A percentile compares a stretch with the other conserved stretches of the same genome.
phyloP scores from a whole-genome alignment of 2,888 invertebrate genomes.

The Peribatodes rhomboidaria region DNA sequence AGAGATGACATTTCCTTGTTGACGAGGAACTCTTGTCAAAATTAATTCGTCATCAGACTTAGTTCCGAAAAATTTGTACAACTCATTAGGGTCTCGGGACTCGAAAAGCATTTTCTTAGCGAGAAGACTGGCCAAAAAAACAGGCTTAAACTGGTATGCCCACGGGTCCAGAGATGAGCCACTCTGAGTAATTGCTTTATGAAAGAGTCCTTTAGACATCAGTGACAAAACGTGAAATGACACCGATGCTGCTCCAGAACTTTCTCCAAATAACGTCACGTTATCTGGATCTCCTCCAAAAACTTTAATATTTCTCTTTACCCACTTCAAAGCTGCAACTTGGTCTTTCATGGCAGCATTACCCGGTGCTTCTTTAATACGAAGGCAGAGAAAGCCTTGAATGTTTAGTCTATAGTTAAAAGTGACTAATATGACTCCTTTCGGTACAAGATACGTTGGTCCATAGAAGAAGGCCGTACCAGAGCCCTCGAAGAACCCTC shows the following conservation, averaged over 20 bases:
- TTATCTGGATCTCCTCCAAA: slow-evolving; percentile 74
- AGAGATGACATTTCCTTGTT: slow-evolving; percentile 59
- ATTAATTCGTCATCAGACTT: slow-evolving; percentile 68
- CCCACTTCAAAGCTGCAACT: slow-evolving; percentile 72
- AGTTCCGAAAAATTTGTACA: slow-evolving; percentile 65
- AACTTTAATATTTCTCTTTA: slow-evolving; percentile 64
- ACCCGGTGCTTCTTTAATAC: slow-evolving; percentile 74
- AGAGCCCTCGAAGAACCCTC: slow-evolving; percentile 72
- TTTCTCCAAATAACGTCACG: slow-evolving; percentile 76
- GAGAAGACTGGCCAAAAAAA: slow-evolving; percentile 67
- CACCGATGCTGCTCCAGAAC: slow-evolving; percentile 72
- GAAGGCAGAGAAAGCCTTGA: slow-evolving; percentile 72
- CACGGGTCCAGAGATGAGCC: slow-evolving; percentile 72
- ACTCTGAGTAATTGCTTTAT: slow-evolving; percentile 75
- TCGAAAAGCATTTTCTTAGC: slow-evolving; percentile 67
- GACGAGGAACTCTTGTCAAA: slow-evolving; percentile 66
- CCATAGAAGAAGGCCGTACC: slow-evolving; percentile 64
- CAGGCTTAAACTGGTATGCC: slow-evolving; percentile 68
- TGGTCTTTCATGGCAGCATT: slow-evolving; percentile 76
- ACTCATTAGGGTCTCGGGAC: slow-evolving; percentile 62
- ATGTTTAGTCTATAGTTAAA: slow-evolving; percentile 76
- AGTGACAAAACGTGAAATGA: slow-evolving; percentile 72
- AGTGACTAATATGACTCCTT: slow-evolving; percentile 72
- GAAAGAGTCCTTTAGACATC: slow-evolving; percentile 74
- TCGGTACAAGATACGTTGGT: slow-evolving; percentile 67